Percentiles rank a stretch among this genome's conserved stretches.
These are phyloP conservation scores for Cepaea nemoralis DNA, from an alignment of 1,140 invertebrate species.

Conservation along the genomic window DNA sequence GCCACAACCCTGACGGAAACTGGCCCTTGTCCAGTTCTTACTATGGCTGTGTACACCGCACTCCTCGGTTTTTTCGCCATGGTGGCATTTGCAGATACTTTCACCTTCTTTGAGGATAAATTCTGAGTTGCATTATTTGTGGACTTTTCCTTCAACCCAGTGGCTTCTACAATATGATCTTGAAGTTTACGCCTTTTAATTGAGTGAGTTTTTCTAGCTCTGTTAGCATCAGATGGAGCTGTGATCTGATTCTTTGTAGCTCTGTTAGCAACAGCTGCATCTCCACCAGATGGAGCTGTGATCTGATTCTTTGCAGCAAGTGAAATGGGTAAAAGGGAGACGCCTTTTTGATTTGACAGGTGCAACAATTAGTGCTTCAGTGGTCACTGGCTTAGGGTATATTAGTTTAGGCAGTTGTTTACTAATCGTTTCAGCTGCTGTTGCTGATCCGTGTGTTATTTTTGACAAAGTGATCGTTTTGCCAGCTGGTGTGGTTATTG, in stretches of 20 bases:
- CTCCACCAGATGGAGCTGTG: not conserved
- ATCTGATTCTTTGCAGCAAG: not conserved
- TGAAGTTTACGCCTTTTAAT: not conserved
- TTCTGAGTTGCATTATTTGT: not conserved
- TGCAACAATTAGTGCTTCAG: not conserved
- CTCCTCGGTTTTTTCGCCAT: not conserved
- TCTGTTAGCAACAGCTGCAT: not conserved
- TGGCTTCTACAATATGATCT: not conserved
- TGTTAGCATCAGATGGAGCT: not conserved
- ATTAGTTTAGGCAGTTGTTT: not conserved
- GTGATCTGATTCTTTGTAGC: not conserved
- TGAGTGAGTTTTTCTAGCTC: not conserved
- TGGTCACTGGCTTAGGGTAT: not conserved
- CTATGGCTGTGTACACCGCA: not conserved
- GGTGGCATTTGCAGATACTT: not conserved
- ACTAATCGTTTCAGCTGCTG: not conserved
- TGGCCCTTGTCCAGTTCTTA: not conserved
- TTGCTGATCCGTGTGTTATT: no score
- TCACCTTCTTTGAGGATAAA: not conserved
- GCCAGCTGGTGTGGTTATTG: not conserved
- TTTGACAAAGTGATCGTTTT: not conserved
- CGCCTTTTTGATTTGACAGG: not conserved
- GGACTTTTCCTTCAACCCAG: not conserved
- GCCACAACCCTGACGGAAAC: not conserved
- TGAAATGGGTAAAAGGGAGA: not conserved